phyloP scores from a whole-genome alignment of 1,140 invertebrate species.

The Sarcophaga peregrina region DNA sequence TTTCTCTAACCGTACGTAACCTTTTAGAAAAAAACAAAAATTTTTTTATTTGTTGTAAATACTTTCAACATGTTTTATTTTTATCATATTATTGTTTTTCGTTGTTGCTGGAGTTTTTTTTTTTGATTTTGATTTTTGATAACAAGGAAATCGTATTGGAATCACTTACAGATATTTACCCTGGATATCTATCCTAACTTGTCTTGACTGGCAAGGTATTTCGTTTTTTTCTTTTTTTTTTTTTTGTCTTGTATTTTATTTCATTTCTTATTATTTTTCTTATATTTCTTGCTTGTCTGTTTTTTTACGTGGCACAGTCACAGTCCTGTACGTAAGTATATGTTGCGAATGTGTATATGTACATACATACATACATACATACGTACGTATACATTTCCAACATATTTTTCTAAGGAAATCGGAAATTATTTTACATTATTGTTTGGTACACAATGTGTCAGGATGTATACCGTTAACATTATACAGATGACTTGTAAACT shows the following conservation, averaged over 20 bases:
- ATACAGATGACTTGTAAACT: slow-evolving; percentile 36
- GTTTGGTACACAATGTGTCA: slow-evolving; percentile 33
- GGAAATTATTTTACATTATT: slow-evolving; percentile 59
- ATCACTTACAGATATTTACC: slow-evolving; percentile 66
- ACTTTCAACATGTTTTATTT: not conserved
- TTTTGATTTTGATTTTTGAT: slow-evolving; percentile 12
- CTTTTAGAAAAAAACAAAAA: too few species aligned
- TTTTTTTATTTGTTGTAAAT: too few species aligned
- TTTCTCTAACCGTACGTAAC: not conserved
- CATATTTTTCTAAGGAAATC: slow-evolving; percentile 55
- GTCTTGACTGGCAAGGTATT: not conserved
- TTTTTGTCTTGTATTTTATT: not conserved
- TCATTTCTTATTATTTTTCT: not conserved
- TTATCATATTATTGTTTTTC: not conserved
- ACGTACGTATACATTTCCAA: too few species aligned
- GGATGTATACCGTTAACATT: slow-evolving; percentile 42
- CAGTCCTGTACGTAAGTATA: too few species aligned
- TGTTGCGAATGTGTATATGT: too few species aligned
- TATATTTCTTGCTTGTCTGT: not conserved
- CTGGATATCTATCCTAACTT: slow-evolving; percentile 4
- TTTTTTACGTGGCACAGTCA: not conserved
- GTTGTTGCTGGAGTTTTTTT: not conserved
- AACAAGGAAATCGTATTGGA: slow-evolving; percentile 63
- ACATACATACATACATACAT: too few species aligned
- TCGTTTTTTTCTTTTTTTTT: not conserved